phyloP scores from a whole-genome alignment of 2,113 vertebrate genomes.

The Emydocephalus ijimae region DNA sequence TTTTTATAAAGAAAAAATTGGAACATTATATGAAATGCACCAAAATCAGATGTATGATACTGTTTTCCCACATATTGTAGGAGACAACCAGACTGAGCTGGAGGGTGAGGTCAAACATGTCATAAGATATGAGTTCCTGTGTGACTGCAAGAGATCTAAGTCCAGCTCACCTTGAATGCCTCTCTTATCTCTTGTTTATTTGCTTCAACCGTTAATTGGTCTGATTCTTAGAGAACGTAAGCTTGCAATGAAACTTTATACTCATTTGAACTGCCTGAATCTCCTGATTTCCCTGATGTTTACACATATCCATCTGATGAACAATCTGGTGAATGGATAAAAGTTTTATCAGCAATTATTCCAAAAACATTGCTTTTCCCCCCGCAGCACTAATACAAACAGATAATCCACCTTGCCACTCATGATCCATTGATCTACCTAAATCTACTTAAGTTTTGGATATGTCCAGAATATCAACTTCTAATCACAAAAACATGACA shows the following conservation, averaged over 20 bases:
- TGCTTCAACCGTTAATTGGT: too few species aligned
- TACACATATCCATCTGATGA: not conserved
- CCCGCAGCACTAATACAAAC: not conserved
- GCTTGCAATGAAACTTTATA: too few species aligned
- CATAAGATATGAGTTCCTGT: too few species aligned
- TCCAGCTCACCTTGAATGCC: too few species aligned
- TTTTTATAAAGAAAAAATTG: not conserved
- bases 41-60: not conserved
- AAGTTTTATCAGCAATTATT: not conserved
- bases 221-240: too few species aligned
- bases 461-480: slow-evolving; percentile 36
- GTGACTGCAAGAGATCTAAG: too few species aligned
- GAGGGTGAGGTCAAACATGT: too few species aligned
- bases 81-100: too few species aligned
- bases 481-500: slow-evolving; percentile 49
- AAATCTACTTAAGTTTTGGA: slow-evolving; percentile 47
- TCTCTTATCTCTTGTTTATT: too few species aligned
- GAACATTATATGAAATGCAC: not conserved
- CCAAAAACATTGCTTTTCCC: not conserved
- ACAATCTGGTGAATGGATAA: not conserved
- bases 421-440: not conserved
- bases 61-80: not conserved
- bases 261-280: too few species aligned
- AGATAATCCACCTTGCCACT: not conserved
- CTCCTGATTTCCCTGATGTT: too few species aligned